These are phyloP conservation scores for Anguilla japonica DNA, from an alignment of 2,113 vertebrate species.

Conservation along the genomic window DNA sequence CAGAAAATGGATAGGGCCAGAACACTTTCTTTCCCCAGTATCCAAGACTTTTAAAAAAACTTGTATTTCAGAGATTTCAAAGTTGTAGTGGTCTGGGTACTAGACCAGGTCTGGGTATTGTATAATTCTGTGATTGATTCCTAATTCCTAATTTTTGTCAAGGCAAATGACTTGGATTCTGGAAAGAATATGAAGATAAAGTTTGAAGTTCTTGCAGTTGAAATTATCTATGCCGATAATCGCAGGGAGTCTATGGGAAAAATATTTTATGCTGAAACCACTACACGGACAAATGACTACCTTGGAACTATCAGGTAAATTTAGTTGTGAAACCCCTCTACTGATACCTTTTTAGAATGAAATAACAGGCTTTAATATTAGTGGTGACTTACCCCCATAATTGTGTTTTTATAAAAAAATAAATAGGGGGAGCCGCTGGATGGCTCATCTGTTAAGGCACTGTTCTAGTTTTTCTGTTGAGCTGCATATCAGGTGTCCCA, in stretches of 20 bases:
- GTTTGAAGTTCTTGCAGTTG: conserved; percentile 68
- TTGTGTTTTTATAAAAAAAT: background rate
- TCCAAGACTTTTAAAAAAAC: too few relatives aligned
- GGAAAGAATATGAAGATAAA: conserved; percentile 58
- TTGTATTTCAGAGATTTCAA: too few relatives aligned
- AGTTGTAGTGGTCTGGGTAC: too few relatives aligned
- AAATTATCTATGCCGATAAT: conserved; percentile 59
- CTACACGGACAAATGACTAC: conserved; percentile 38
- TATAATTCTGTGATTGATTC: too few relatives aligned
- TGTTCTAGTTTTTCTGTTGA: too few relatives aligned
- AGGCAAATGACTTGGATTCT: conserved; percentile 83
- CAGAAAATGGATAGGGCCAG: too few relatives aligned
- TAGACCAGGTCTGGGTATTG: too few relatives aligned
- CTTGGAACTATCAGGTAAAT: conserved; percentile 68
- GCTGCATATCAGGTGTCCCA: background rate
- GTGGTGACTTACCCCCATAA: background rate
- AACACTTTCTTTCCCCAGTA: too few relatives aligned
- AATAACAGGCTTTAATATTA: background rate
- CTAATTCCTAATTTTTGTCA: background rate
- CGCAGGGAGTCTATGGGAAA: accelerated
- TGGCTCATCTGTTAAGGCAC: too few relatives aligned
- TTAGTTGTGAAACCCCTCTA: background rate
- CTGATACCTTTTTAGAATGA: background rate
- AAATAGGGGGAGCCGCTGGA: too few relatives aligned
- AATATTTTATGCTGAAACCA: conserved; percentile 65